These are phyloP conservation scores for Scaptodrosophila lebanonensis DNA, from an alignment of 1,140 invertebrate genomes.

Conservation along the genomic window DNA sequence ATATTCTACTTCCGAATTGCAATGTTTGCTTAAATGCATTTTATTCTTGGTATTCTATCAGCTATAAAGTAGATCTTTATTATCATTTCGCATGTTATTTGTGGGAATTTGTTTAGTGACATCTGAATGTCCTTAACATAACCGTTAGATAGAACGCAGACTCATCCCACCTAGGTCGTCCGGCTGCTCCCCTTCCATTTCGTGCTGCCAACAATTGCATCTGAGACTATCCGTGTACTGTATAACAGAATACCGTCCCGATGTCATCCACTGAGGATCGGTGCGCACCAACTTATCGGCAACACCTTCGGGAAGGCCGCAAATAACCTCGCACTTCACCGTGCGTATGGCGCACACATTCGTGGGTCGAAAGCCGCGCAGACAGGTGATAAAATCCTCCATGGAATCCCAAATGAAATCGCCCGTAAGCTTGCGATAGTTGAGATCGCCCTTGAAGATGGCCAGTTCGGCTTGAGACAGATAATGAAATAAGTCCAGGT, in stretches of 20 bases:
- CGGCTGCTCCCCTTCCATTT: too few relatives aligned
- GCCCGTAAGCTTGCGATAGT: slow-evolving; percentile 95
- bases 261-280: slow-evolving; percentile 90
- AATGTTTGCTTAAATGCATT: too few relatives aligned
- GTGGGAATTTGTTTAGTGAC: too few relatives aligned
- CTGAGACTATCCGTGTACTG: slow-evolving; percentile 65
- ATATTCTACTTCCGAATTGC: too few relatives aligned
- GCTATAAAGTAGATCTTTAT: too few relatives aligned
- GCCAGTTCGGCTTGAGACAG: slow-evolving; percentile 84
- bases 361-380: slow-evolving; percentile 90
- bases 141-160: too few relatives aligned
- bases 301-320: slow-evolving; percentile 84
- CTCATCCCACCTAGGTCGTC: too few relatives aligned
- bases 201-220: slow-evolving; percentile 19
- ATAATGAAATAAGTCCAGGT: slow-evolving; percentile 84
- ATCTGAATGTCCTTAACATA: too few relatives aligned
- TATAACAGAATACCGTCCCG: slow-evolving; percentile 87
- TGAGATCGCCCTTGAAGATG: slow-evolving; percentile 97
- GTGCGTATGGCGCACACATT: slow-evolving; percentile 90
- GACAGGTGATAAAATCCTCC: slow-evolving; percentile 83
- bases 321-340: slow-evolving; percentile 93
- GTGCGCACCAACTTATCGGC: slow-evolving; percentile 80
- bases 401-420: slow-evolving; percentile 91
- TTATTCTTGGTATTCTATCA: too few relatives aligned
- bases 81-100: too few relatives aligned